Percentiles rank a stretch among this genome's conserved stretches.
Evolutionary conservation across 2,797 vertebrate genomes (phyloP).

Genomic region (Decapterus maruadsi): DNA sequence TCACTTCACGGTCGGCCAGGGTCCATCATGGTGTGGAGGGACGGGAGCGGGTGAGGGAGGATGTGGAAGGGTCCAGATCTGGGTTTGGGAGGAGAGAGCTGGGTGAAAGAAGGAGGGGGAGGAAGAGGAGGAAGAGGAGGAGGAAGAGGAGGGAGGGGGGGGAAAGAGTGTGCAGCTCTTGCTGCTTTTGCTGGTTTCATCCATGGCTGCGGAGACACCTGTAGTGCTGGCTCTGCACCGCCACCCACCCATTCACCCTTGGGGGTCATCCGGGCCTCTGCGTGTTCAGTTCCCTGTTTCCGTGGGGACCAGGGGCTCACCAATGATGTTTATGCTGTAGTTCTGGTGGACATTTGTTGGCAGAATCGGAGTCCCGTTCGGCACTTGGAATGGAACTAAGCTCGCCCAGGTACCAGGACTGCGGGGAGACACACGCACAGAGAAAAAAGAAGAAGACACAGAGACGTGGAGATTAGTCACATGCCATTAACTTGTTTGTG

Average conservation of each 20-base stretch:
- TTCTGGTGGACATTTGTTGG: constrained; percentile 99
- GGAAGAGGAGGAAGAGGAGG: background rate
- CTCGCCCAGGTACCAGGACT: constrained; percentile 99
- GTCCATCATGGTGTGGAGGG: constrained; percentile 69
- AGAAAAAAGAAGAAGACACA: constrained; percentile 3
- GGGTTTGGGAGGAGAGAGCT: constrained; percentile 7
- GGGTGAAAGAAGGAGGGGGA: background rate
- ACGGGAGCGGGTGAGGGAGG: constrained; percentile 14
- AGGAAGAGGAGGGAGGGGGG: background rate
- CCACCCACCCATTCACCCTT: constrained; percentile 53
- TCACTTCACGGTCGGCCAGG: constrained; percentile 78
- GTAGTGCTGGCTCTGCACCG: constrained; percentile 66
- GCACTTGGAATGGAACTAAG: constrained; percentile 99
- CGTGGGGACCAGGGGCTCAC: constrained; percentile 99
- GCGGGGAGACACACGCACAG: constrained; percentile 60
- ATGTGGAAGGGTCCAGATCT: background rate
- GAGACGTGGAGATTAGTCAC: constrained; percentile 51
- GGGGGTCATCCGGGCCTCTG: constrained; percentile 65
- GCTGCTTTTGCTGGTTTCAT: constrained; percentile 94
- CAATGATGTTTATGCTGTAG: constrained; percentile 99
- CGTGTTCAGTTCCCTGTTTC: constrained; percentile 96
- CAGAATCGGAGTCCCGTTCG: constrained; percentile 99
- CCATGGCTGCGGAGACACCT: constrained; percentile 78
- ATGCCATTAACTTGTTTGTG: constrained; percentile 42
- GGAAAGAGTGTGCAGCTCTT: constrained; percentile 70